Evolutionary conservation across 2,797 vertebrate species (phyloP).

Genomic region (Crocidura indochinensis): DNA sequence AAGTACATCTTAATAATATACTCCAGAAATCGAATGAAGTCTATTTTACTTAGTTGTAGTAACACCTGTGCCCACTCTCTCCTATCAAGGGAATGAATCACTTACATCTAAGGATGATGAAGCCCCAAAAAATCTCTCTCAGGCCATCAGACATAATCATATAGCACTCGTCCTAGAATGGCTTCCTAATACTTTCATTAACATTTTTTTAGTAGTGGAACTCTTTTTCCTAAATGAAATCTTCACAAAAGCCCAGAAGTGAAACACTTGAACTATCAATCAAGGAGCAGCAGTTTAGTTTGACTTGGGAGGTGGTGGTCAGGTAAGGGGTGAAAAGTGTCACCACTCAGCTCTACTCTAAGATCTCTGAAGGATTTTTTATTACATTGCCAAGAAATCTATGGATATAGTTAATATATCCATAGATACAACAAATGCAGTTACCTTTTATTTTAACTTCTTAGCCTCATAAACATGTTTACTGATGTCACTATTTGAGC

Average conservation of each 20-base stretch:
- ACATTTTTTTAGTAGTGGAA: not conserved
- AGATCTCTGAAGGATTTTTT: not conserved
- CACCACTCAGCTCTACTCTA: rapidly evolving
- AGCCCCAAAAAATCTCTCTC: conserved; percentile 12
- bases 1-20: not conserved
- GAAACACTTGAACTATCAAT: not conserved
- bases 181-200: conserved; percentile 37
- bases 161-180: not conserved
- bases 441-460: not conserved
- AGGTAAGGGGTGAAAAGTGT: not conserved
- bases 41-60: not conserved
- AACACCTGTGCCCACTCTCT: not conserved
- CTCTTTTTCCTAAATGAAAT: conserved; percentile 29
- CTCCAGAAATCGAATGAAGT: not conserved
- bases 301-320: not conserved
- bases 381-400: conserved; percentile 27
- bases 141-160: not conserved
- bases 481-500: not conserved
- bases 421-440: conserved; percentile 22
- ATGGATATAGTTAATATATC: conserved; percentile 32
- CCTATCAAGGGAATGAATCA: not conserved
- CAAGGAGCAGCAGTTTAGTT: not conserved
- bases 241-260: not conserved
- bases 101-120: not conserved
- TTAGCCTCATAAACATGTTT: conserved; percentile 45